Evolutionary conservation across 2,888 invertebrate species (phyloP).

Genomic region (Chrysolina americana): DNA sequence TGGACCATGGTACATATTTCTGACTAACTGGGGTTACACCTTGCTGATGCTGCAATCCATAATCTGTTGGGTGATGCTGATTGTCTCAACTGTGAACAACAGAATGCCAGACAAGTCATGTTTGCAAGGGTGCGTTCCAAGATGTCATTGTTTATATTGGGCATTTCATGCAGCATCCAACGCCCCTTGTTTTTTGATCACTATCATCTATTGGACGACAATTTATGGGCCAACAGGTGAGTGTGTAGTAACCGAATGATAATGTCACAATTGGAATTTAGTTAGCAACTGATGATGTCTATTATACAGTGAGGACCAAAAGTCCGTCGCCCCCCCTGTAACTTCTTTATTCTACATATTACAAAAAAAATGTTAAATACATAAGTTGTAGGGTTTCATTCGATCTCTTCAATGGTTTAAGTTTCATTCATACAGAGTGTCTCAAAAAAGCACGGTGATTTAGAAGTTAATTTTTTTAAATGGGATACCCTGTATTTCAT

Average conservation of each 20-base stretch:
- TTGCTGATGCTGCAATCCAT: slow-evolving; percentile 74
- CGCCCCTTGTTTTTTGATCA: slow-evolving; percentile 80
- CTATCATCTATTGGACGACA: slow-evolving; percentile 81
- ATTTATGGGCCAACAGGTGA: slow-evolving; percentile 71
- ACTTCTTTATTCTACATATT: no score
- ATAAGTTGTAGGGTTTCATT: no score
- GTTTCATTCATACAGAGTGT: no score
- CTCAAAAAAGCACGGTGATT: no score
- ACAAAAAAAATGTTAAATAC: no score
- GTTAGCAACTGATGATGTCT: no score
- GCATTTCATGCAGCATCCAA: slow-evolving; percentile 77
- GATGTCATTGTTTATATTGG: slow-evolving; percentile 75
- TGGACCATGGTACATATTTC: slow-evolving; percentile 71
- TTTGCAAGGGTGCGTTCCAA: not conserved
- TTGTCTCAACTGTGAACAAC: not conserved
- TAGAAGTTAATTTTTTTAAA: no score
- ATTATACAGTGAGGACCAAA: no score
- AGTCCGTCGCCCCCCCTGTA: no score
- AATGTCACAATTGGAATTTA: slow-evolving; percentile 54
- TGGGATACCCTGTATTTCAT: no score
- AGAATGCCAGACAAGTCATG: not conserved
- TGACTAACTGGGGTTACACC: slow-evolving; percentile 81
- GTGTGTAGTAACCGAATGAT: slow-evolving; percentile 65
- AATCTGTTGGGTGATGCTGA: slow-evolving; percentile 10
- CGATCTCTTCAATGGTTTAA: no score